Conservation (phyloP, 2,888 invertebrate species). For the Cotesia congregata region DNA sequence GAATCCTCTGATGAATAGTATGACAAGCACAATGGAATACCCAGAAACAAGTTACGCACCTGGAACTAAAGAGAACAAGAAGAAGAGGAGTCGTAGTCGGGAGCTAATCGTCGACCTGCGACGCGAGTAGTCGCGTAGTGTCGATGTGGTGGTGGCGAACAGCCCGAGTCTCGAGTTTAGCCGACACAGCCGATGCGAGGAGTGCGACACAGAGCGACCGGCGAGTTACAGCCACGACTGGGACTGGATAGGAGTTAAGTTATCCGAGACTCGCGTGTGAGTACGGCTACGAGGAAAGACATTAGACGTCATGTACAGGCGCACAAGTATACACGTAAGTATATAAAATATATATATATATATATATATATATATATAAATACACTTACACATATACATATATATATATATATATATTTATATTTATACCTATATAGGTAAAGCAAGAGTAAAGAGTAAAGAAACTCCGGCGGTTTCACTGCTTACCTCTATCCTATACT, state of each 20-base stretch:
- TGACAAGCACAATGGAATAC: not conserved
- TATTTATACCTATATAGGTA: not conserved
- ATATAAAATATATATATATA: not conserved
- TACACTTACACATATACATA: not conserved
- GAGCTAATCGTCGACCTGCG: not conserved
- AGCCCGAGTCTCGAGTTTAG: not conserved
- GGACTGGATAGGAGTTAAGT: not conserved
- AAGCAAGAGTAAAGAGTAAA: constrained; percentile 9
- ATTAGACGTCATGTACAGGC: not conserved
- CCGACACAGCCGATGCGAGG: not conserved
- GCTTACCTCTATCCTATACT: not conserved
- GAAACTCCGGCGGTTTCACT: constrained; percentile 5
- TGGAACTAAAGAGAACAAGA: not conserved
- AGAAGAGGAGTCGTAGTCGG: not conserved
- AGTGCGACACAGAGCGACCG: not conserved
- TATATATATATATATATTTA: not conserved
- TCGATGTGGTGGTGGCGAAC: constrained; percentile 3
- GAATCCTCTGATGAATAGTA: not conserved
- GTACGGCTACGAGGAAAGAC: not conserved
- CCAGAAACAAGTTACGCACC: constrained; percentile 1
- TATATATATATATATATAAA: not conserved
- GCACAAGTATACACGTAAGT: too few species aligned
- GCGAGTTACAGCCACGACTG: not conserved
- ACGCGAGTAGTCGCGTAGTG: not conserved
- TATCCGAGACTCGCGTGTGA: not conserved